Conservation (phyloP, 2,113 vertebrate species). For the Phrynosoma platyrhinos region DNA sequence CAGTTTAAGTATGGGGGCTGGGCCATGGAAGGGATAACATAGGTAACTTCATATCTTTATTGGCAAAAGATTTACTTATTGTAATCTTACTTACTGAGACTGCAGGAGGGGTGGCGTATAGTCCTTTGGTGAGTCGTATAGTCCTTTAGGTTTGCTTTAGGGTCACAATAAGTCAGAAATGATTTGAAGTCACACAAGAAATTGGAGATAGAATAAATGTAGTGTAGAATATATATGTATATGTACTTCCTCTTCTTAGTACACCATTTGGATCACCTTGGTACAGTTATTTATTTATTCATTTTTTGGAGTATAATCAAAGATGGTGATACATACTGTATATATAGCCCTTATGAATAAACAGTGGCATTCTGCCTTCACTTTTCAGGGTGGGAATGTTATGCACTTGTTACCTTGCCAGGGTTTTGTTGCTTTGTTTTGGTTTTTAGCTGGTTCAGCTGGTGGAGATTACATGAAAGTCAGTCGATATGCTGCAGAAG, state of each 20-base stretch:
- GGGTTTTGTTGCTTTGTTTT: background rate
- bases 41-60: background rate
- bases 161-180: too few relatives aligned
- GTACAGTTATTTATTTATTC: background rate
- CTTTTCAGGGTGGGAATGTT: conserved; percentile 9
- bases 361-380: conserved; percentile 1
- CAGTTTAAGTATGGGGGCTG: background rate
- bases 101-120: background rate
- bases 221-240: background rate
- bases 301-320: background rate
- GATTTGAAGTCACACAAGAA: too few relatives aligned
- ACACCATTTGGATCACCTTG: background rate
- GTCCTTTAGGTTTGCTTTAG: too few relatives aligned
- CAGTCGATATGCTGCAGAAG: conserved; percentile 60
- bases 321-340: background rate
- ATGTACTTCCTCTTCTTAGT: background rate
- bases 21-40: background rate
- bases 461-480: conserved; percentile 55
- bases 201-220: background rate
- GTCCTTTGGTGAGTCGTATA: too few relatives aligned
- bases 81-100: background rate
- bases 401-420: conserved; percentile 53
- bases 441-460: conserved; percentile 57
- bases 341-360: conserved; percentile 3
- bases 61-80: background rate